Base-by-base conservation (phyloP, 2,888 invertebrate genomes). In the Bugulina stolonifera region DNA sequence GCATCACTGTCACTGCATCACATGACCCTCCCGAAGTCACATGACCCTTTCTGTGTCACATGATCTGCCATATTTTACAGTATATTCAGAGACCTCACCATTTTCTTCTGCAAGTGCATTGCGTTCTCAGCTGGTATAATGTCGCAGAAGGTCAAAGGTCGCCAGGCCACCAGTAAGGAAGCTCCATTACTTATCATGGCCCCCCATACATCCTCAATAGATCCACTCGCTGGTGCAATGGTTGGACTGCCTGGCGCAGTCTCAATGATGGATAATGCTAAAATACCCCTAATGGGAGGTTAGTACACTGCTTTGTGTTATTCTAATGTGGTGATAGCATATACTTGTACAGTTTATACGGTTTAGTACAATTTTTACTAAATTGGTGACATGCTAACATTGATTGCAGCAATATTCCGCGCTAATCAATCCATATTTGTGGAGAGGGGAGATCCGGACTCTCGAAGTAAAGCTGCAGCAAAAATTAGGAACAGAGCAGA, bases 341-440 rank as follows among this genome's bases (percentile, higher is more conserved):
- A n/a, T n/a, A n/a, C n/a, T n/a, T n/a, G n/a, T n/a, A n/a, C n/a
- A n/a, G n/a, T n/a, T n/a, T n/a, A n/a, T n/a, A n/a, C n/a, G n/a
- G n/a, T n/a, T n/a, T n/a, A n/a, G n/a, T n/a, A n/a, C n/a, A n/a
- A n/a, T n/a, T n/a, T n/a, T n/a, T n/a, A n/a, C n/a, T n/a, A n/a
- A n/a, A n/a, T n/a, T n/a, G n/a, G n/a, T n/a, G n/a, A n/a, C n/a
- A n/a, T n/a, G n/a, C n/a, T n/a, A n/a, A n/a, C n/a, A n/a, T n/a
- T n/a, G 25, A 5, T 10, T 70, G 10, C 29, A 70, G 70, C 43
- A 5, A 70, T 70, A 54, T 70, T 70, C 43, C 70, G 70, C 5
- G 70, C 54, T 84, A 93, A 94, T 0, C 96, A 97, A 84, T 95
- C 97, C 0, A 92, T 97, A 69, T 94, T 94, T 82, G 96, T 97